Percentiles rank a stretch among this genome's conserved stretches.
These are phyloP conservation scores for Amphiprion ocellaris DNA, from an alignment of 2,113 vertebrate genomes.

Conservation along the genomic window DNA sequence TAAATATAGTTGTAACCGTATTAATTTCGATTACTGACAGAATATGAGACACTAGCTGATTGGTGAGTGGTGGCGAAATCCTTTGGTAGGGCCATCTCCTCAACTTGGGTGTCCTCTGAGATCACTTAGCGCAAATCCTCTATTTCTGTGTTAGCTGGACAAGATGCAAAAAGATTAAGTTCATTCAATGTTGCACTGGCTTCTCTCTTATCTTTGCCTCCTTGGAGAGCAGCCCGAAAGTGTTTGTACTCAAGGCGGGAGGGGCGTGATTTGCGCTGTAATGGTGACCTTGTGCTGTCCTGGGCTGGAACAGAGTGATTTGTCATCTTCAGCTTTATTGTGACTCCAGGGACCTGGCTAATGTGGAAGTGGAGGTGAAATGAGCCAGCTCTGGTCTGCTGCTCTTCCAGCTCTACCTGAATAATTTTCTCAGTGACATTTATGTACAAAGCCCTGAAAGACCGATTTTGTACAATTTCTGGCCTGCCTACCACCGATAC, in stretches of 20 bases:
- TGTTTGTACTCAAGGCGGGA: slow-evolving; percentile 45
- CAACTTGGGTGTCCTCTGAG: slow-evolving; percentile 27
- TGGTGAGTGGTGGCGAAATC: slow-evolving; percentile 16
- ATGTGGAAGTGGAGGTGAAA: slow-evolving; percentile 54
- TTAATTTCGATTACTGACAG: neutral
- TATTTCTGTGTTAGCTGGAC: slow-evolving; percentile 38
- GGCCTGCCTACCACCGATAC: slow-evolving; percentile 5
- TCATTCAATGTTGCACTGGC: slow-evolving; percentile 19
- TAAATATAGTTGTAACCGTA: neutral
- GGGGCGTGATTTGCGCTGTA: slow-evolving; percentile 51
- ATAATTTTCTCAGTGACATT: slow-evolving; percentile 17
- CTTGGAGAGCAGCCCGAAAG: slow-evolving; percentile 50
- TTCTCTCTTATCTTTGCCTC: slow-evolving; percentile 47
- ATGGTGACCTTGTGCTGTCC: slow-evolving; percentile 68
- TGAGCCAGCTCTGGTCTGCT: slow-evolving; percentile 22
- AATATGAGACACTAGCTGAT: neutral
- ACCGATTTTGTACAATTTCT: slow-evolving; percentile 22
- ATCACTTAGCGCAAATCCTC: slow-evolving; percentile 51
- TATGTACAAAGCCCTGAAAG: slow-evolving; percentile 11
- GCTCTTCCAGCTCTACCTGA: slow-evolving; percentile 21
- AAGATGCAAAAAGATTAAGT: slow-evolving; percentile 47
- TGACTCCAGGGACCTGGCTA: slow-evolving; percentile 61
- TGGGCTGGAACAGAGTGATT: slow-evolving; percentile 55
- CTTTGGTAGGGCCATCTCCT: slow-evolving; percentile 5
- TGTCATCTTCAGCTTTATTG: slow-evolving; percentile 70